Conservation (phyloP, 2,113 vertebrate species). For the Sinocyclocheilus grahami region DNA sequence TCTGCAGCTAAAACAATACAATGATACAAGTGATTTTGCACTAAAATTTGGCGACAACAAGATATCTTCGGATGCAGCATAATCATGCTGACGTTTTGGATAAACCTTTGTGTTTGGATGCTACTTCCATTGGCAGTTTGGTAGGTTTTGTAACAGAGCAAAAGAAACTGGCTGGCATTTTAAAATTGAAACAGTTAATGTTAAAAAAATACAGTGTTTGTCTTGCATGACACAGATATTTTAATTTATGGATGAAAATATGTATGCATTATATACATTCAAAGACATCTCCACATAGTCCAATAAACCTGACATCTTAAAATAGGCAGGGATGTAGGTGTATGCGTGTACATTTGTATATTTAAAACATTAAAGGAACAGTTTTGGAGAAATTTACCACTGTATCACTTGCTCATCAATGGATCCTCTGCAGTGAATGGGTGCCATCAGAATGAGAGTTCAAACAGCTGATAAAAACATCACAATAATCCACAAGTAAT, state of each 20-base stretch:
- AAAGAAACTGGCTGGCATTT: background rate
- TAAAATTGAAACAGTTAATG: background rate
- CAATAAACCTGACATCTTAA: background rate
- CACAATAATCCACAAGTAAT: background rate
- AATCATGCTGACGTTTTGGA: background rate
- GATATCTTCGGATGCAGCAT: background rate
- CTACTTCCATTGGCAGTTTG: background rate
- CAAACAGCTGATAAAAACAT: background rate
- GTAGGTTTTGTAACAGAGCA: background rate
- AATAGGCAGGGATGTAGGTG: background rate
- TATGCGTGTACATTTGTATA: background rate
- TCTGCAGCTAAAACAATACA: background rate
- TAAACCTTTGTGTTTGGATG: background rate
- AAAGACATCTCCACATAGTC: too few species aligned
- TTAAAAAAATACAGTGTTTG: background rate
- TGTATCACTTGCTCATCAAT: too few species aligned
- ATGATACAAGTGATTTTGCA: background rate
- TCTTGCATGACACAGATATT: background rate
- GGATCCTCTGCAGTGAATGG: background rate
- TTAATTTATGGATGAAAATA: too few species aligned
- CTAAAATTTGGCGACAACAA: background rate
- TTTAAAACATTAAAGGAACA: background rate
- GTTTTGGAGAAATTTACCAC: background rate
- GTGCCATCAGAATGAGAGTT: background rate
- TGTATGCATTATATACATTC: background rate